phyloP scores from a whole-genome alignment of 1,140 invertebrate species.

The Homalodisca vitripennis region DNA sequence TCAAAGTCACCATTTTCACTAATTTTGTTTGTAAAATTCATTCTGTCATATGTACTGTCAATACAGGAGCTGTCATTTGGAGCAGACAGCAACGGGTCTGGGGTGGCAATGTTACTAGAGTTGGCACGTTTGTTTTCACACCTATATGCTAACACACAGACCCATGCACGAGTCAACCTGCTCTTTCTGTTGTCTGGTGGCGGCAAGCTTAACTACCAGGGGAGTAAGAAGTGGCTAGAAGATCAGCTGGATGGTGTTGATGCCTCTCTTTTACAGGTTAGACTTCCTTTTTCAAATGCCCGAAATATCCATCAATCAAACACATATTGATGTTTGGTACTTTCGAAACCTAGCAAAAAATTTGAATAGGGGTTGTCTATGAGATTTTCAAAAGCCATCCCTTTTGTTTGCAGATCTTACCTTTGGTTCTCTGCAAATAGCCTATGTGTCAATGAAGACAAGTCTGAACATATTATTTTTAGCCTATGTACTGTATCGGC shows the following conservation, averaged over 20 bases:
- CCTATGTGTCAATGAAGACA: no score
- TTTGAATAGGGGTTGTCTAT: no score
- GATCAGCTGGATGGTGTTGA: constrained; percentile 81
- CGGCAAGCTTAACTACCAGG: constrained; percentile 95
- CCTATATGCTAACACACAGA: constrained; percentile 79
- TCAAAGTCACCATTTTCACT: neutral
- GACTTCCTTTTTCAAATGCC: no score
- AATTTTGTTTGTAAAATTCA: neutral
- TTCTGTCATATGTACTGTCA: constrained; percentile 25
- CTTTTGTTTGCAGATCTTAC: no score
- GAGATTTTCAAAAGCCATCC: no score
- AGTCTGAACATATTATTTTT: no score
- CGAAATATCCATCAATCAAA: no score
- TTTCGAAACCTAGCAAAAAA: no score
- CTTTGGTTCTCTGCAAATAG: no score
- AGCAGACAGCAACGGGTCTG: constrained; percentile 92
- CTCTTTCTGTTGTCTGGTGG: constrained; percentile 89
- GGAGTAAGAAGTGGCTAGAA: constrained; percentile 95
- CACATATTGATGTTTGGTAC: no score
- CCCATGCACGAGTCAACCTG: constrained; percentile 82
- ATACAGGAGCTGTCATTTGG: constrained; percentile 78
- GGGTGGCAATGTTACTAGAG: constrained; percentile 85
- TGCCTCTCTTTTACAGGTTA: constrained; percentile 65
- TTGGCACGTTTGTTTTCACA: constrained; percentile 86
- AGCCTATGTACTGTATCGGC: no score